These are phyloP conservation scores for Anticlea derivata DNA, from an alignment of 2,888 invertebrate species.

Conservation along the genomic window DNA sequence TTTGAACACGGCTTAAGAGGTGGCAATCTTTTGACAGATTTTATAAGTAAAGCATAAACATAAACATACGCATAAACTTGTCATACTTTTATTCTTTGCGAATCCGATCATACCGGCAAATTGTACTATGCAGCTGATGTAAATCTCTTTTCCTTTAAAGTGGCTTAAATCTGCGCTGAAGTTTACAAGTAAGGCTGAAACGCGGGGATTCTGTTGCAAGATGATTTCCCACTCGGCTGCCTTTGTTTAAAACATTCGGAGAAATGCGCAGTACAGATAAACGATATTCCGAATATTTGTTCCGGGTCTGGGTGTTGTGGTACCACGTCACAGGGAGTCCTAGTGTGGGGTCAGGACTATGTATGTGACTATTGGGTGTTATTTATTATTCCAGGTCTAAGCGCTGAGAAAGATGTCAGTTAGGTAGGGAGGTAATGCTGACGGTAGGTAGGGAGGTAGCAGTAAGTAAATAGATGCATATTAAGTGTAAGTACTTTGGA, in stretches of 20 bases:
- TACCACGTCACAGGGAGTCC: too few species aligned
- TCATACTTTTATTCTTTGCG: not conserved
- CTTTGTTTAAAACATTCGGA: conserved; percentile 41
- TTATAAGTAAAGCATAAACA: too few species aligned
- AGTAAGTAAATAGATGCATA: too few species aligned
- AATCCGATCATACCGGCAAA: not conserved
- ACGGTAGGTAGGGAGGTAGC: too few species aligned
- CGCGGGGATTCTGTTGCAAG: conserved; percentile 32
- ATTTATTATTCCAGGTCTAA: too few species aligned
- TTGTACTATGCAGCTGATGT: conserved; percentile 1
- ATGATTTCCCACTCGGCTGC: conserved; percentile 43
- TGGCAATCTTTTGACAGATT: too few species aligned
- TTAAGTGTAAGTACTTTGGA: too few species aligned
- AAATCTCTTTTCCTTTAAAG: conserved; percentile 7
- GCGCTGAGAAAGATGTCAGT: conserved; percentile 11
- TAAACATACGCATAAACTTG: too few species aligned
- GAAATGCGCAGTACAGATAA: conserved; percentile 30
- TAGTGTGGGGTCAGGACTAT: too few species aligned
- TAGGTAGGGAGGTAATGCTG: conserved; percentile 6
- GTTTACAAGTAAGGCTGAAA: conserved; percentile 22
- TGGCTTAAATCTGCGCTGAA: conserved; percentile 10
- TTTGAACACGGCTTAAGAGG: too few species aligned
- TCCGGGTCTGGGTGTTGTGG: too few species aligned
- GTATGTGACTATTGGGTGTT: too few species aligned
- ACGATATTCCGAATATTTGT: conserved; percentile 14